phyloP scores from a whole-genome alignment of 2,888 invertebrate genomes.

The Biston betularia region DNA sequence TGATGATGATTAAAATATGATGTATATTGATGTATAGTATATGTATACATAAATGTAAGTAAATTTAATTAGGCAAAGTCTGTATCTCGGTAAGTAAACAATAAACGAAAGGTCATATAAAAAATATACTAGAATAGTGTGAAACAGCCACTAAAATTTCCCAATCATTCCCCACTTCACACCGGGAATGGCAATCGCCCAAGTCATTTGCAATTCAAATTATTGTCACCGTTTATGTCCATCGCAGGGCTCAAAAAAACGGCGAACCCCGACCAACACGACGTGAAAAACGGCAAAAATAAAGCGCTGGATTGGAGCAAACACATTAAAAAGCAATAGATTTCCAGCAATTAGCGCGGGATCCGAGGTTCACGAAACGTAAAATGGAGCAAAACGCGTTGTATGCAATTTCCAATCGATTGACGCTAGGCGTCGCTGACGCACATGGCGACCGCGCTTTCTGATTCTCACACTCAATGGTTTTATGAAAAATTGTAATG shows the following conservation, averaged over 20 bases:
- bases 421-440: conserved; percentile 37
- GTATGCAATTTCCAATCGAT: conserved; percentile 64
- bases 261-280: conserved; percentile 42
- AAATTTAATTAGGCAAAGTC: too few relatives aligned
- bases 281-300: conserved; percentile 53
- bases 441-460: conserved; percentile 6
- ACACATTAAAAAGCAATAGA: conserved; percentile 77
- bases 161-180: conserved; percentile 26
- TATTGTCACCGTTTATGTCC: conserved; percentile 50
- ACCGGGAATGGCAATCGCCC: conserved; percentile 34
- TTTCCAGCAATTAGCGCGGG: conserved; percentile 73
- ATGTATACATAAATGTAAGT: too few relatives aligned
- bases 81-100: too few relatives aligned
- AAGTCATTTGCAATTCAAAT: conserved; percentile 50
- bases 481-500: not conserved
- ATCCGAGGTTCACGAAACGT: conserved; percentile 33
- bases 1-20: too few relatives aligned
- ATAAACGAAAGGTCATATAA: not conserved
- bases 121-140: conserved; percentile 1
- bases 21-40: too few relatives aligned
- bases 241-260: conserved; percentile 29
- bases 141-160: conserved; percentile 10
- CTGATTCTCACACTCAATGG: not conserved
- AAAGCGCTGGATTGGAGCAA: conserved; percentile 61
- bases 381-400: conserved; percentile 55